These are phyloP conservation scores for Strigamia transsilvanica DNA, from an alignment of 2,888 invertebrate species.

Conservation along the genomic window DNA sequence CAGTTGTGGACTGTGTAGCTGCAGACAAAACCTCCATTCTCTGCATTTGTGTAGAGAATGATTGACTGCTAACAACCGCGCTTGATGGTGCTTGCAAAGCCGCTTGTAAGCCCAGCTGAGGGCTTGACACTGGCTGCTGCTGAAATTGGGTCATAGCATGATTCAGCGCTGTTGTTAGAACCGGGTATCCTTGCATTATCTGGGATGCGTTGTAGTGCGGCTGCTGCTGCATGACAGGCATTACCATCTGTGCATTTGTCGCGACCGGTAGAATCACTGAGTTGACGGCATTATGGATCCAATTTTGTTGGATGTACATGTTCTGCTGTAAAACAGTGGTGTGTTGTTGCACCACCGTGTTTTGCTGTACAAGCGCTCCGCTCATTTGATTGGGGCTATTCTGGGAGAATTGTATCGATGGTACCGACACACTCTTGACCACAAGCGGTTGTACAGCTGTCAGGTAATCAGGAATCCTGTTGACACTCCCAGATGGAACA, in stretches of 20 bases:
- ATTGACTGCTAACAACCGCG: not conserved
- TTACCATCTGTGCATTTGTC: not conserved
- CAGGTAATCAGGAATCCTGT: not conserved
- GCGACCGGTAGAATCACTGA: not conserved
- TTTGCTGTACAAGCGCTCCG: constrained; percentile 5
- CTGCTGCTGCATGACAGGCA: not conserved
- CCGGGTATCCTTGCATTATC: not conserved
- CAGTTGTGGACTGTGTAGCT: not conserved
- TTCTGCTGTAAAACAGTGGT: not conserved
- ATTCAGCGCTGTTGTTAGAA: not conserved
- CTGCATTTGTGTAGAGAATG: not conserved
- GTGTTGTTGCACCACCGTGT: constrained; percentile 1
- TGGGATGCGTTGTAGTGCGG: not conserved
- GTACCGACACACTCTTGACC: not conserved
- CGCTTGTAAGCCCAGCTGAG: too few relatives aligned
- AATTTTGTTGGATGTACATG: constrained; percentile 11
- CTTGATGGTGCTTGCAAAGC: not conserved
- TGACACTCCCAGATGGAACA: not conserved
- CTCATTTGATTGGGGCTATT: not conserved
- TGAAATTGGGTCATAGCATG: not conserved
- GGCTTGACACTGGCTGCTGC: not conserved
- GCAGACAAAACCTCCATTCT: not conserved
- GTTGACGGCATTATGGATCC: not conserved
- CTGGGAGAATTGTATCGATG: not conserved
- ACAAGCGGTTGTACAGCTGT: not conserved